Base-by-base conservation (phyloP, 2,888 invertebrate genomes). In the Protophormia terraenovae region DNA sequence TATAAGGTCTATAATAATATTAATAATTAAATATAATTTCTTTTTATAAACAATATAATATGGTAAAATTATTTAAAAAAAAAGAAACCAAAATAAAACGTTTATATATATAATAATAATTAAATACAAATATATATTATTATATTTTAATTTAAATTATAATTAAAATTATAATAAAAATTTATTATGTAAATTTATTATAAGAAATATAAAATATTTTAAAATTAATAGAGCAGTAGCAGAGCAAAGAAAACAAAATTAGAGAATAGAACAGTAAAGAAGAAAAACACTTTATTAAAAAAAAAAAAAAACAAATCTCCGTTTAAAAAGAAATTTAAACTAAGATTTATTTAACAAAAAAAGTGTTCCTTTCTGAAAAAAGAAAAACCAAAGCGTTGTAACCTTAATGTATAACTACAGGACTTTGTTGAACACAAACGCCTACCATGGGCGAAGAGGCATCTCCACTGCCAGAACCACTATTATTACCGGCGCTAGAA, bases 341-440 rank as follows among this genome's bases (percentile, higher is more conserved):
- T n/a, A n/a, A n/a, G n/a, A n/a, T n/a, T n/a, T n/a, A n/a, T n/a
- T n/a, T n/a, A n/a, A n/a, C n/a, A n/a, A 4, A 32, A 32, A 10
- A 2, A 32, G 45, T 45, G n/a, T 45, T 16, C 16, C 7, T 7
- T 45, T 45, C 3, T 45, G 10, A 71, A 32, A 22, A 41, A n/a
- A 0, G 12, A 45, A 24, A 16, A 12, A 22, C 8, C 3, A 29
- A 22, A 19, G 41, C 16, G 55, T 3, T 32, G n/a, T 19, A 71
- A 66, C 55, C 78, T 88, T 92, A 92, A 90, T 98, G 98, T 93
- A 97, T 98, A 93, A 97, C 97, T 91, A 98, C 97, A 90, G 98
- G 97, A 94, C 97, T 97, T 94, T 97, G 97, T 93, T 97, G 97
- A 92, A 97, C 96, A 93, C 97, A 97, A 89, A 97, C 97, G 87